These are phyloP conservation scores for Volucella inflata DNA, from an alignment of 2,888 invertebrate genomes.

Conservation along the genomic window DNA sequence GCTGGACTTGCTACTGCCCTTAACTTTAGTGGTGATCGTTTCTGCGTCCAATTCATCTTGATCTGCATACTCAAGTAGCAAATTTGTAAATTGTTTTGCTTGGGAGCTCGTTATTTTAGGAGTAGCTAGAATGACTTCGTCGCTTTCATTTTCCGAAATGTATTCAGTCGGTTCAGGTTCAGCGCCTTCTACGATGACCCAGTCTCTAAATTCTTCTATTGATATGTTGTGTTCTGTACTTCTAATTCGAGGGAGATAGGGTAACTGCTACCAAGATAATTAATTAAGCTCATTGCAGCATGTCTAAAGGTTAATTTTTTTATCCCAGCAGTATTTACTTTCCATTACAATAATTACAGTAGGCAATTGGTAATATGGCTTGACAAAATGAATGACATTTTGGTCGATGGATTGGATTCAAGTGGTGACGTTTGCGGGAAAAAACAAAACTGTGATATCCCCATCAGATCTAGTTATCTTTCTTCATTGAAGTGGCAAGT, in stretches of 20 bases:
- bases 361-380: slow-evolving; percentile 20
- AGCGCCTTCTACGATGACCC: slow-evolving; percentile 28
- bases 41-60: slow-evolving; percentile 31
- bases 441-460: slow-evolving; percentile 22
- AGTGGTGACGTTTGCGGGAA: neutral
- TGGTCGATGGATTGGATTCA: slow-evolving; percentile 29
- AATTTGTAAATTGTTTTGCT: neutral
- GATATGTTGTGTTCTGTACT: neutral
- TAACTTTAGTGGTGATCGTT: slow-evolving; percentile 30
- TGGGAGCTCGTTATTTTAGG: slow-evolving; percentile 15
- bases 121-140: slow-evolving; percentile 2
- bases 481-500: too few relatives aligned
- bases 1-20: slow-evolving; percentile 34
- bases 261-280: slow-evolving; percentile 22
- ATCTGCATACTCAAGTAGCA: slow-evolving; percentile 19
- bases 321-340: slow-evolving; percentile 41
- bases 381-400: slow-evolving; percentile 28
- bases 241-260: slow-evolving; percentile 17
- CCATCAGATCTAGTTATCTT: slow-evolving; percentile 6
- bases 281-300: slow-evolving; percentile 18
- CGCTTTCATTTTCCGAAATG: slow-evolving; percentile 20
- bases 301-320: slow-evolving; percentile 31
- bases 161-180: slow-evolving; percentile 18
- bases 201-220: neutral
- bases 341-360: slow-evolving; percentile 10